Base-by-base conservation (phyloP, 1,140 invertebrate genomes). In the Arion vulgaris region DNA sequence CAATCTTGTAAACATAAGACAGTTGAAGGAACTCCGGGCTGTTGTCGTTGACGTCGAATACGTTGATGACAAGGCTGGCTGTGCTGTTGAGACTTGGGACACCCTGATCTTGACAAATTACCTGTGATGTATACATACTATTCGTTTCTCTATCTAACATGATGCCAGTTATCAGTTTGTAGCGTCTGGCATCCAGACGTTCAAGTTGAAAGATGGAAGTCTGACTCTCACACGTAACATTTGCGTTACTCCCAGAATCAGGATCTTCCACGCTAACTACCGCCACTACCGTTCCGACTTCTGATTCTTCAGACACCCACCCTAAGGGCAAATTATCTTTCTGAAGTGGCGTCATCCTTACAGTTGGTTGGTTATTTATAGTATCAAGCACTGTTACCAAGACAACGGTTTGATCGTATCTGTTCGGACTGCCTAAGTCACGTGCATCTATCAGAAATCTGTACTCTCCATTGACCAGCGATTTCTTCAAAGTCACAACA, bases 361-460 rank as follows among this genome's bases (percentile, higher is more conserved):
- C 98, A 72, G 94, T 94, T 0, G 98, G 98, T 0, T 94, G 94
- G 89, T 98, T 98, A 90, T 99, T 98, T 90, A 98, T 98, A 84
- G 97, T 96, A 91, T 99, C 98, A 83, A 95, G 94, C 0, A 99
- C 93, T 26, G 81, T 84, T 0, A 92, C 85, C 26, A 92, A 93
- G 62, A 98, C 93, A 57, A 94, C 93, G 19, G 97, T 93, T 32
- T 94, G 94, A 0, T 95, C 84, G 38, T 26, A 92, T 57, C 74
- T 90, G 84, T 77, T 92, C 68, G 91, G 95, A n/a, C 85, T 87
- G 0, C 92, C 93, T 7, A 90, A 86, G 82, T 94, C 93, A 23
- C 87, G 90, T 1, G 93, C 93, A 68, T 92, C 88, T 0, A 94
- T 89, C 34, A 91, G 89, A 15, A 98, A 92, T 26, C 74, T 84